A percentile compares a stretch with the other conserved stretches of the same genome.
phyloP scores from a whole-genome alignment of 2,888 invertebrate species.

The Apodemia zela region DNA sequence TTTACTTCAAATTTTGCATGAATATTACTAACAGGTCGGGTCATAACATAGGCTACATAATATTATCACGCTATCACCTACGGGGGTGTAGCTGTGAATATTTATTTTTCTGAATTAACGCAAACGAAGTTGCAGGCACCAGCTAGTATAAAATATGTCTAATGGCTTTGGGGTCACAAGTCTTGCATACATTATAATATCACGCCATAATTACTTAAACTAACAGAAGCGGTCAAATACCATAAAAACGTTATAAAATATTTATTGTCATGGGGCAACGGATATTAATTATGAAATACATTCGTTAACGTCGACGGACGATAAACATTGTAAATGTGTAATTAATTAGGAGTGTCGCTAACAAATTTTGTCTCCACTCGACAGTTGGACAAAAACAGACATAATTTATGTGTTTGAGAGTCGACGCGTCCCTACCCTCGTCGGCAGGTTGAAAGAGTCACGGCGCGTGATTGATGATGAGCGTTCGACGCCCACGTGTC shows the following conservation, averaged over 20 bases:
- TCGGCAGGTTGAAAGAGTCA: slow-evolving; percentile 79
- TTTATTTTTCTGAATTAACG: too few relatives aligned
- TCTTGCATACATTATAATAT: background rate
- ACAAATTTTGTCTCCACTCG: slow-evolving; percentile 68
- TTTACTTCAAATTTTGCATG: too few relatives aligned
- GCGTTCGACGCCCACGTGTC: slow-evolving; percentile 58
- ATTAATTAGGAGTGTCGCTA: slow-evolving; percentile 70
- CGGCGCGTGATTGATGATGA: slow-evolving; percentile 73
- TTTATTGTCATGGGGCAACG: background rate
- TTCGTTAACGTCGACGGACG: slow-evolving; percentile 30
- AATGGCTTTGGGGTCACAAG: background rate
- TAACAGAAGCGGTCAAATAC: slow-evolving; percentile 4
- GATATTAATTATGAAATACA: slow-evolving; percentile 29
- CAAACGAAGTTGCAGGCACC: too few relatives aligned
- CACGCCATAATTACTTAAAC: background rate
- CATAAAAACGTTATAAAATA: slow-evolving; percentile 11
- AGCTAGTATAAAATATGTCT: too few relatives aligned
- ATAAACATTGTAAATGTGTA: slow-evolving; percentile 48
- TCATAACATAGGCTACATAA: too few relatives aligned
- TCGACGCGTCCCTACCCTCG: slow-evolving; percentile 53
- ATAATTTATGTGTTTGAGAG: slow-evolving; percentile 58
- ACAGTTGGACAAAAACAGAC: slow-evolving; percentile 63
- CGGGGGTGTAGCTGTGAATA: too few relatives aligned
- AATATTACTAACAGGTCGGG: too few relatives aligned
- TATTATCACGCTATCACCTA: too few relatives aligned